Base-by-base conservation (phyloP, 2,888 invertebrate genomes). In the Dichetophora obliterata region DNA sequence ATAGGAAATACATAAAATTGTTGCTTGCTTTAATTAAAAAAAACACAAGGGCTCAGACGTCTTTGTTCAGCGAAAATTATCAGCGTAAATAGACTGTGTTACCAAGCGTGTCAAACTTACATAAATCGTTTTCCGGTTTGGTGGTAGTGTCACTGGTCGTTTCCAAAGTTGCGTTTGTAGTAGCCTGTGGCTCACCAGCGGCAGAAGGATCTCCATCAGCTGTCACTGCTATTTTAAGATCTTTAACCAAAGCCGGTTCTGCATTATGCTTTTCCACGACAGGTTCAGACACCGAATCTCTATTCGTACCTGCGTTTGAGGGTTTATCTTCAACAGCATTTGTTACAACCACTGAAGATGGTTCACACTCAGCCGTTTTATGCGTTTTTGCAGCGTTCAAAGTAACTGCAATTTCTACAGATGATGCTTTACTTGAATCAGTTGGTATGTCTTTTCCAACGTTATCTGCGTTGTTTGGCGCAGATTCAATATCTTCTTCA, bases 51-150 rank as follows among this genome's bases (percentile, higher is more conserved):
- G 5, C 31, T 31, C 31, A 4, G 31, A n/a, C n/a, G n/a, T n/a
- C n/a, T n/a, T n/a, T n/a, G 31, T 31, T 3, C 31, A 31, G 5
- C 5, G 4, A 31, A 31, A 31, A 31, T 5, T 31, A 3, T 31
- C 5, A 31, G 5, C 5, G 5, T 31, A 31, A 5, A 3, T 31
- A 8, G 37, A n/a, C 57, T 37, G n/a, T 59, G 27, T 27, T 9
- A 59, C 27, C 16, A n/a, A 24, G 22, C 57, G 27, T 24, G 11
- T 61, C 16, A 8, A 43, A 81, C 85, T 77, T 76, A 87, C 86
- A 84, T 76, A 85, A 84, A 78, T 85, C 83, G 82, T 84, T 84
- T 79, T 84, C 83, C 77, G 82, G 78, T 78, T 85, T 85, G 75
- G 77, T 83, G 69, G 77, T 83, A 66, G 31, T 76, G 43, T 77